Base-by-base conservation (phyloP, 2,113 vertebrate genomes). In the Meriones unguiculatus region DNA sequence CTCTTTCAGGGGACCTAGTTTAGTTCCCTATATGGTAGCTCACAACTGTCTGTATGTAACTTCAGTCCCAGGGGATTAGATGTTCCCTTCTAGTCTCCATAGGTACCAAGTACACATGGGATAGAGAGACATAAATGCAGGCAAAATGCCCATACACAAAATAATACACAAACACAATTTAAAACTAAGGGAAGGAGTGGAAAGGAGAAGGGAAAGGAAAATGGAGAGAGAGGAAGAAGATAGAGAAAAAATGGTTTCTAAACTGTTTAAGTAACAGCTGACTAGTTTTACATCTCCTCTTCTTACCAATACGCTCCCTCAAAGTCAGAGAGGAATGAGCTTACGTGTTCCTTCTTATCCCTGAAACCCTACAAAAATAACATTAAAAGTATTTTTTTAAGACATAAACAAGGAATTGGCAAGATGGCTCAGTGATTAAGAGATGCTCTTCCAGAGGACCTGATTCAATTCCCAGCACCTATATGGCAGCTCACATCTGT, bases 301-400 rank as follows among this genome's bases (percentile, higher is more conserved):
- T 91, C 93, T 95, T 97, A 91, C 30, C 84, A 73, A 15, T 76
- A 72, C 86, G 62, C 78, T 89, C 67, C 77, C 92, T 78, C 81
- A 95, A 93, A 90, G 93, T 96, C 93, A 77, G 90, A 35, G 85
- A 78, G 41, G 67, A 64, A 95, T 88, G 73, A 90, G 90, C 12
- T 14, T 35, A n/a, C 35, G 7, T 20, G 70, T 13, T 46, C 38
- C 38, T 76, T 46, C 73, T 46, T 76, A 38, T 76, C 46, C 73
- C 22, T 46, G 38, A 76, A 76, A 76, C 38, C 8, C 38, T 46
- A 73, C n/a, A 76, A 76, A 75, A 75, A 75, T 75, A 75, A n/a
- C 35, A 38, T 41, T 75, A 75, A 41, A 24, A 73, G 17, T 41
- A 24, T 11, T 76, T 76, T 46, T 76, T 20, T 62, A 62, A 25